Evolutionary conservation across 2,113 vertebrate genomes (phyloP), one percentile per base, ranked within the genome.

Genomic region (Scopus umbretta): DNA sequence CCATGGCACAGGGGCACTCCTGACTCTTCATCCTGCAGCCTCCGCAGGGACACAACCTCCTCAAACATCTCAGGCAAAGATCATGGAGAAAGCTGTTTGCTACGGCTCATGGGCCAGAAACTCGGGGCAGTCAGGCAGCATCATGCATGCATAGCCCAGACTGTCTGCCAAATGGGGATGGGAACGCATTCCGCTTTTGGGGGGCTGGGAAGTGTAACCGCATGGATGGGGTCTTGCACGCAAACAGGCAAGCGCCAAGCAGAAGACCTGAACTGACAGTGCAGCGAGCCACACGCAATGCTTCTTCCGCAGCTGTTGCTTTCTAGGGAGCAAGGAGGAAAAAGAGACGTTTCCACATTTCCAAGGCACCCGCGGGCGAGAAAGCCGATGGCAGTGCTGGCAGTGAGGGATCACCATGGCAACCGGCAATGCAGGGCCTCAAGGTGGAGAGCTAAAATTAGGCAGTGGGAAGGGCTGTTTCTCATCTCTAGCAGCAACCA

Each of bases 361-460:
- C 90, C 61, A 75, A 84, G 83, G 94, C 43, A 79, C 42, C 30
- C 19, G 0, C 0, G 2, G 38, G 80, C 6, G 0, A 82, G 49
- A 72, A 66, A 32, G 67, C 49, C 6, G 7, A 40, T 16, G 10
- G 23, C 75, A 82, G 56, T 1, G 13, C 67, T 2, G 13, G 43
- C 12, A 3, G 59, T 23, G 73, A 82, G 52, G 53, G 56, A 88
- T 96, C 53, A 61, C 91, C 52, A 85, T 84, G 80, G 91, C 56
- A 95, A 93, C 93, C 6, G 4, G 80, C 76, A 96, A 58, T 50
- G 79, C 7, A 0, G 70, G 85, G 79, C 92, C 55, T 94, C 91
- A 88, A 94, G 80, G 81, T 80, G 8, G 45, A 86, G 25, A 88
- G 87, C 73, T 94, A 87, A 97, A 95, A 93, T 93, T 49, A 90